phyloP scores from a whole-genome alignment of 2,113 vertebrate species.

The Festucalex cinctus region DNA sequence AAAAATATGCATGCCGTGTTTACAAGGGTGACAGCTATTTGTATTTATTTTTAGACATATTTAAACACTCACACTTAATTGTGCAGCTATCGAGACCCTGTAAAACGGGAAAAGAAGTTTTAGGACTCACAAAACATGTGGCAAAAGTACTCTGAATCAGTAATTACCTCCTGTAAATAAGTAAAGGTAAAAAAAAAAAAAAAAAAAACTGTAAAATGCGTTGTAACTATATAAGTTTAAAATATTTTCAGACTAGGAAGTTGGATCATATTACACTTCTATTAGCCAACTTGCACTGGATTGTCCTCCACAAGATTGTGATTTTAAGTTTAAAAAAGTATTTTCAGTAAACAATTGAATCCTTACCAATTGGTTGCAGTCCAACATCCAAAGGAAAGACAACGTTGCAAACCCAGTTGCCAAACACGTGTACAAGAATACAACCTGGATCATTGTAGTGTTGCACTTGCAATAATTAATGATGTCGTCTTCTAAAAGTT shows the following conservation, averaged over 20 bases:
- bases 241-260: too few species aligned
- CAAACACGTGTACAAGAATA: conserved; percentile 29
- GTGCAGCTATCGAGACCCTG: conserved; percentile 48
- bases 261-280: too few species aligned
- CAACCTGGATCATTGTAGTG: conserved; percentile 23
- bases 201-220: too few species aligned
- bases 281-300: too few species aligned
- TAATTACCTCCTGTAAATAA: too few species aligned
- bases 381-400: conserved; percentile 27
- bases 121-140: not conserved
- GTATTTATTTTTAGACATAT: not conserved
- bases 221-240: too few species aligned
- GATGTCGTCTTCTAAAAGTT: too few species aligned
- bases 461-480: not conserved
- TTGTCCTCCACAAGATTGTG: too few species aligned
- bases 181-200: too few species aligned
- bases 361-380: conserved; percentile 59
- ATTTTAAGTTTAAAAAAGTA: too few species aligned
- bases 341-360: not conserved
- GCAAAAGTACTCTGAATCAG: not conserved
- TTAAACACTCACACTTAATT: conserved; percentile 54
- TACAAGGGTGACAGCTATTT: not conserved
- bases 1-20: not conserved
- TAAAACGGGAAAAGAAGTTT: not conserved
- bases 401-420: conserved; percentile 3